phyloP scores from a whole-genome alignment of 2,797 vertebrate genomes.

The Phataginus tricuspis region DNA sequence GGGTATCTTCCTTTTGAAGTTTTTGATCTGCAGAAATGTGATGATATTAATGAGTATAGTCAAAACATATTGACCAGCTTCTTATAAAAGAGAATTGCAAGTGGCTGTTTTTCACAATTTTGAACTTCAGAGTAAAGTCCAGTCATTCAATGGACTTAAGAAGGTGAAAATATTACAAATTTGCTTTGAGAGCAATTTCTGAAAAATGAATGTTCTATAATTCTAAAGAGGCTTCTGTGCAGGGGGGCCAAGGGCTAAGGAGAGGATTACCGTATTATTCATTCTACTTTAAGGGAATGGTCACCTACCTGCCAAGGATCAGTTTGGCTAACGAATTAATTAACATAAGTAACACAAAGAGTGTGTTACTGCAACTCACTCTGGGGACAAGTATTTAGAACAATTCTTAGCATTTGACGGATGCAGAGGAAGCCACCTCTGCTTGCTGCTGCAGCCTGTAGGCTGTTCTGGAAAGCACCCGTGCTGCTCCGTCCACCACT shows the following conservation, averaged over 20 bases:
- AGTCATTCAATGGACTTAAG: background rate
- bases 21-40: slow-evolving; percentile 47
- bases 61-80: background rate
- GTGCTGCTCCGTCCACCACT: slow-evolving; percentile 84
- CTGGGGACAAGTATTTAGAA: slow-evolving; percentile 76
- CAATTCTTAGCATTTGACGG: slow-evolving; percentile 82
- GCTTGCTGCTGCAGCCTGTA: slow-evolving; percentile 57
- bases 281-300: slow-evolving; percentile 52
- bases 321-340: slow-evolving; percentile 53
- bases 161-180: background rate
- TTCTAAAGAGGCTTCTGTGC: background rate
- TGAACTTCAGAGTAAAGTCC: background rate
- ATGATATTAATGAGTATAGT: background rate
- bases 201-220: background rate
- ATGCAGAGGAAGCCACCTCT: slow-evolving; percentile 73
- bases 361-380: slow-evolving; percentile 71
- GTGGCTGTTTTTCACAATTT: background rate
- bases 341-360: slow-evolving; percentile 41
- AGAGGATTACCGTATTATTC: background rate
- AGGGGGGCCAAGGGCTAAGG: background rate
- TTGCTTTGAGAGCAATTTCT: background rate
- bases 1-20: background rate
- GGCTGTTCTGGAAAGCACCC: slow-evolving; percentile 77
- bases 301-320: background rate
- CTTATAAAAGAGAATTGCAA: background rate